A percentile compares a stretch with the other conserved stretches of the same genome.
Evolutionary conservation across 2,888 invertebrate species (phyloP).

Genomic region (Ashinkailepas kermadecensis): DNA sequence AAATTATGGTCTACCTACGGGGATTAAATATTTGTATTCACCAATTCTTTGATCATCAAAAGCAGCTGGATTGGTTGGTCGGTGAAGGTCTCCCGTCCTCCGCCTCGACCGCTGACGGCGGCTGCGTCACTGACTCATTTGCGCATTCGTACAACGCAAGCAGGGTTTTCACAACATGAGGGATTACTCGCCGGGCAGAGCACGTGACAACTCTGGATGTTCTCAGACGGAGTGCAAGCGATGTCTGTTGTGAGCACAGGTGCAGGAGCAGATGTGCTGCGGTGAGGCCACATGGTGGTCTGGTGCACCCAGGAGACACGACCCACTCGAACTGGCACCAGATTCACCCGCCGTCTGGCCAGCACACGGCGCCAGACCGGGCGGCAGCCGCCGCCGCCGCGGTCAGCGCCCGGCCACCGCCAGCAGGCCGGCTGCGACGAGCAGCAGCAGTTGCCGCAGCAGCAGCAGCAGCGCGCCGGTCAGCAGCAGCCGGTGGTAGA

Average conservation of each 20-base stretch:
- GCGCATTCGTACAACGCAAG: too few species aligned
- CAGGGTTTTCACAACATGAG: background rate
- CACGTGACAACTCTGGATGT: background rate
- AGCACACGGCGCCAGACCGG: background rate
- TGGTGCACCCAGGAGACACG: background rate
- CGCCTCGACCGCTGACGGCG: too few species aligned
- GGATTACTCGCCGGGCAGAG: background rate
- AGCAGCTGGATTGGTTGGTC: too few species aligned
- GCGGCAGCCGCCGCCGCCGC: background rate
- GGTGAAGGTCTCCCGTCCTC: too few species aligned
- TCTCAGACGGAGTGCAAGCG: background rate
- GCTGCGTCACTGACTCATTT: too few species aligned
- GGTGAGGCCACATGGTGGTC: background rate
- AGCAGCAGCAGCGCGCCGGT: background rate
- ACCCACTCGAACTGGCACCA: background rate
- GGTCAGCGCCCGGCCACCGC: background rate
- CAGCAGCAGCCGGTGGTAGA: background rate
- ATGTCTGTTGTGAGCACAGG: background rate
- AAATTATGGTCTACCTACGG: too few species aligned
- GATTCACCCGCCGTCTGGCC: background rate
- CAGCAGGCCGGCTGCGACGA: background rate
- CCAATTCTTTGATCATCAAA: too few species aligned
- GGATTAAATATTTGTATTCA: too few species aligned
- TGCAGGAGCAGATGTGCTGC: background rate
- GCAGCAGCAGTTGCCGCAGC: background rate